These are phyloP conservation scores for Panagrolaimus sp. DNA, from an alignment of 1,140 invertebrate genomes.

Conservation along the genomic window DNA sequence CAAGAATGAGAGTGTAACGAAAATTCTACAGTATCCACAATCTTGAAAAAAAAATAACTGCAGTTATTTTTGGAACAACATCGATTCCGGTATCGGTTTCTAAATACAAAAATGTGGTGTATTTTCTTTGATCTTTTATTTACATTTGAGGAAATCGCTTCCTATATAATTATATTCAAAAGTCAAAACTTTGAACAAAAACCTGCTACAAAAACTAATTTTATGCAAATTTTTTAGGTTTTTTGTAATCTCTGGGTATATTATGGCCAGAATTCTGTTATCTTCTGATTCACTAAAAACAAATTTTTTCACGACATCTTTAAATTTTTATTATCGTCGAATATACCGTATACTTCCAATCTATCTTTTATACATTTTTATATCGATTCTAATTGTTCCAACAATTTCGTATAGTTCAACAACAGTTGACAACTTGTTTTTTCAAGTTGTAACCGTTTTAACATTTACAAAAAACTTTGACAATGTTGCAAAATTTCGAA, in stretches of 20 bases:
- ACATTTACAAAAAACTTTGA: not conserved
- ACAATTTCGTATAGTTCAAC: not conserved
- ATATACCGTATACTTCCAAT: not conserved
- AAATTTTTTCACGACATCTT: not conserved
- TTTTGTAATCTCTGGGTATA: not conserved
- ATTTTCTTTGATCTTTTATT: no score
- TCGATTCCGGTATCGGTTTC: no score
- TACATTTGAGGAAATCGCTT: no score
- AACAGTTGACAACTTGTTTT: not conserved
- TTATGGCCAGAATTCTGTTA: not conserved
- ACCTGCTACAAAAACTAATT: no score
- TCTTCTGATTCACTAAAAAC: not conserved
- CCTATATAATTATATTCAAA: no score
- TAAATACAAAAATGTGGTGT: no score
- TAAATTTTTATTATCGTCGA: slow-evolving; percentile 5
- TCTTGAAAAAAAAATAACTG: no score
- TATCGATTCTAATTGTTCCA: not conserved
- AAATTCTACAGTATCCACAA: no score
- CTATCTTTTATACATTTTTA: not conserved
- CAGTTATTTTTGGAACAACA: not conserved
- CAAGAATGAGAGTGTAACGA: no score
- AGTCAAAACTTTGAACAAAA: no score
- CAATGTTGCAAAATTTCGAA: not conserved
- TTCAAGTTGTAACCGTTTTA: not conserved
- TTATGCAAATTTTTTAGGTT: slow-evolving; percentile 4